A percentile compares a stretch with the other conserved stretches of the same genome.
phyloP scores from a whole-genome alignment of 2,797 vertebrate species.

The Cephalopachus bancanus region DNA sequence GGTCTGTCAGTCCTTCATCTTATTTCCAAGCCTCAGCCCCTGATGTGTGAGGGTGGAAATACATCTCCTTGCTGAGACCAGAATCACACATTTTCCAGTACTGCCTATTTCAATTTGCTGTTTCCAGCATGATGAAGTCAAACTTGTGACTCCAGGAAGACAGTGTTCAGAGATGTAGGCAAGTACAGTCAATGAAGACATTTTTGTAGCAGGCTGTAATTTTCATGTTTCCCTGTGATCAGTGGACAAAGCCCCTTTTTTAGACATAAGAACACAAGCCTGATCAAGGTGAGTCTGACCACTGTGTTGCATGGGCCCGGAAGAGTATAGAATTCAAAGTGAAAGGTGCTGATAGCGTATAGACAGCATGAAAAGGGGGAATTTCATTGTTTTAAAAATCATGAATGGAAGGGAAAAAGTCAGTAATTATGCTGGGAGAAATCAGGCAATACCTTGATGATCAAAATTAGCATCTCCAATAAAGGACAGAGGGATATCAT shows the following conservation, averaged over 20 bases:
- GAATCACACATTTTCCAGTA: neutral
- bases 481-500: neutral
- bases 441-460: neutral
- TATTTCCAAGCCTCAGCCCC: neutral
- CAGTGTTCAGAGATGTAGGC: neutral
- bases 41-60: neutral
- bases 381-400: constrained; percentile 26
- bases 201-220: constrained; percentile 3
- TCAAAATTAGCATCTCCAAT: constrained; percentile 34
- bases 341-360: neutral
- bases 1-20: neutral
- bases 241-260: neutral
- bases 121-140: neutral
- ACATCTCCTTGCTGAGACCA: neutral
- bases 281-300: neutral
- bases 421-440: constrained; percentile 6
- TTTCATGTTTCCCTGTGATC: neutral
- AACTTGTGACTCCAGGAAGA: neutral
- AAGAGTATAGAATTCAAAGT: neutral
- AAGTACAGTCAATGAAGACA: neutral
- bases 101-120: neutral
- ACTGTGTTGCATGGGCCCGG: neutral
- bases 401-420: neutral
- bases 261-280: neutral
- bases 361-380: neutral